A percentile compares a stretch with the other conserved stretches of the same genome.
These are phyloP conservation scores for Panorpa germanica DNA, from an alignment of 2,888 invertebrate genomes.

Conservation along the genomic window DNA sequence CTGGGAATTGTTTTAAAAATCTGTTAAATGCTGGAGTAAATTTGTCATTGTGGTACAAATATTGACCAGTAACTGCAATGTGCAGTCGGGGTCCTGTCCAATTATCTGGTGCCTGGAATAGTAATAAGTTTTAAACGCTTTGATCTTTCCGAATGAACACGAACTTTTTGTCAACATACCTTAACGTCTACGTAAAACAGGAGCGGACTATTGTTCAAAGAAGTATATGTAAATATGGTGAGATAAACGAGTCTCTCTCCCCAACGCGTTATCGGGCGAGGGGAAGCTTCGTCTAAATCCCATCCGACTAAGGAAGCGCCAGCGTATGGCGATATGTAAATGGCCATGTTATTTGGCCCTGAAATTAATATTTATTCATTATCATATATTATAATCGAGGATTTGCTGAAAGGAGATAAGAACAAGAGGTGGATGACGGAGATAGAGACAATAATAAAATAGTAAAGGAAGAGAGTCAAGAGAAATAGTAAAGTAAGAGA, in stretches of 20 bases:
- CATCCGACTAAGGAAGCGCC: slow-evolving; percentile 17
- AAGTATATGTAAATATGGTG: slow-evolving; percentile 22
- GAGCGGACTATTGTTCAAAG: slow-evolving; percentile 18
- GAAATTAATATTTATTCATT: too few relatives aligned
- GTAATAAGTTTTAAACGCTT: too few relatives aligned
- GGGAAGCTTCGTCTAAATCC: slow-evolving; percentile 13
- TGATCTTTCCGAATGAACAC: too few relatives aligned
- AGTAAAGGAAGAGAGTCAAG: too few relatives aligned
- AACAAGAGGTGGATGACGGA: too few relatives aligned
- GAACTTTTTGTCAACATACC: too few relatives aligned
- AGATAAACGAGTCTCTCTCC: slow-evolving; percentile 15
- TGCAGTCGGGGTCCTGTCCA: too few relatives aligned
- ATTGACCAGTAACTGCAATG: slow-evolving; percentile 26
- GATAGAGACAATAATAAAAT: too few relatives aligned
- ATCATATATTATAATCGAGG: too few relatives aligned
- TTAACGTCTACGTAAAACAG: slow-evolving; percentile 20
- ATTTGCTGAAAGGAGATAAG: too few relatives aligned
- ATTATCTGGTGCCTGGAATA: too few relatives aligned
- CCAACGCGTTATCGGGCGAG: background rate
- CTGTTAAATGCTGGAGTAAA: slow-evolving; percentile 24
- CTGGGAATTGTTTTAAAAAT: slow-evolving; percentile 27
- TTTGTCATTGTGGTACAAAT: slow-evolving; percentile 24
- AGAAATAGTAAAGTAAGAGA: too few relatives aligned
- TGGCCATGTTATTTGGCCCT: slow-evolving; percentile 22
- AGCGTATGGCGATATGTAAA: slow-evolving; percentile 18